Conservation (phyloP, 2,888 invertebrate genomes). For the Sesia bembeciformis region DNA sequence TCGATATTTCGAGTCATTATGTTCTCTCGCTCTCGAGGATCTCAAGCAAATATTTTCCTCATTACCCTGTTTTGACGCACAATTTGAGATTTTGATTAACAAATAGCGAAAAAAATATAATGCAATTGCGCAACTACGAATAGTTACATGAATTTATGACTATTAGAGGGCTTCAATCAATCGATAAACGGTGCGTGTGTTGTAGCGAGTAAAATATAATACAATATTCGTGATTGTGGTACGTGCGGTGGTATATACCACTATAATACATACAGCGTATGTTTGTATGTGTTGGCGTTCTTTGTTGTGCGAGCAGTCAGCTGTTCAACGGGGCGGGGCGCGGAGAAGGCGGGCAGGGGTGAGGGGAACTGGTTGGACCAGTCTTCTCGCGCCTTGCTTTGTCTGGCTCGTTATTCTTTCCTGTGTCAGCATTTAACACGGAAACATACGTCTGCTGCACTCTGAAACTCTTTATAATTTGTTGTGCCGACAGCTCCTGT, state of each 20-base stretch:
- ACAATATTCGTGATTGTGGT: too few species aligned
- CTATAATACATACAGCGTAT: too few species aligned
- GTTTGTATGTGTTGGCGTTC: slow-evolving; percentile 23
- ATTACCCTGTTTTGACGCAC: too few species aligned
- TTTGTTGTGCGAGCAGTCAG: slow-evolving; percentile 62
- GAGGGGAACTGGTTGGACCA: slow-evolving; percentile 36
- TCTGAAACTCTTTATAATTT: neutral
- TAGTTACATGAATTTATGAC: too few species aligned
- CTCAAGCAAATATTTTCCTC: too few species aligned
- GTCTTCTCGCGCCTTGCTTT: slow-evolving; percentile 8
- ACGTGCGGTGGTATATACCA: too few species aligned
- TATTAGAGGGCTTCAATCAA: slow-evolving; percentile 6
- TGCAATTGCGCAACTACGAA: too few species aligned
- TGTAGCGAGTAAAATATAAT: too few species aligned
- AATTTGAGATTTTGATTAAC: too few species aligned
- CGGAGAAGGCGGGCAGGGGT: slow-evolving; percentile 16
- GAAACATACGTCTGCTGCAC: neutral
- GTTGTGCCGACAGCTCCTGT: neutral
- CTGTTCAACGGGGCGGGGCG: slow-evolving; percentile 36
- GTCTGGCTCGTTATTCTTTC: neutral
- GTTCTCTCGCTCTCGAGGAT: too few species aligned
- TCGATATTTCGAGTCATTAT: neutral
- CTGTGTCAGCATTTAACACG: neutral
- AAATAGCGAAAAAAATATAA: too few species aligned
- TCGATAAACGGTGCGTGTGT: slow-evolving; percentile 8